Percentiles rank a stretch among this genome's conserved stretches.
Evolutionary conservation across 2,113 vertebrate species (phyloP).

Genomic region (Neopipo cinnamomea): DNA sequence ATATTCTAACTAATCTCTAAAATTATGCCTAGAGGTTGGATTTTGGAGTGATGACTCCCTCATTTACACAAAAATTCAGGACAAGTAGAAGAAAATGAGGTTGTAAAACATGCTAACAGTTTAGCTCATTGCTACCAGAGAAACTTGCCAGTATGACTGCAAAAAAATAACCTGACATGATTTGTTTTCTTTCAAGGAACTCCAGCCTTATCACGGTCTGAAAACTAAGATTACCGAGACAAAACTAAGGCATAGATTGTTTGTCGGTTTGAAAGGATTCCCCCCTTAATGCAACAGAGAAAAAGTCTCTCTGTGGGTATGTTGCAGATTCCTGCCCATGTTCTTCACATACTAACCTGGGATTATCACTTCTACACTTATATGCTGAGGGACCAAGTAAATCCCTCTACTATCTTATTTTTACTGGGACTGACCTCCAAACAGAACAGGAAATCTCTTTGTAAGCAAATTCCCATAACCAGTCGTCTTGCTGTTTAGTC

Average conservation of each 20-base stretch:
- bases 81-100: not conserved
- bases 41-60: not conserved
- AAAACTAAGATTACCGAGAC: not conserved
- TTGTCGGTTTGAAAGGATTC: not conserved
- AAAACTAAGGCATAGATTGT: not conserved
- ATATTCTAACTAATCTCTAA: not conserved
- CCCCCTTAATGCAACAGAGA: fast-evolving
- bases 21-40: not conserved
- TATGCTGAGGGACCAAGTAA: not conserved
- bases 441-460: slow-evolving; percentile 74
- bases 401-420: slow-evolving; percentile 31
- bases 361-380: not conserved
- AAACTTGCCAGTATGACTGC: not conserved
- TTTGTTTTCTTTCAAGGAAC: not conserved
- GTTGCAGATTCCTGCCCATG: not conserved
- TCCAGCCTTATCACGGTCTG: not conserved
- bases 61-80: not conserved
- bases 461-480: slow-evolving; percentile 72
- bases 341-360: not conserved
- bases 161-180: not conserved
- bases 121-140: not conserved
- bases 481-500: slow-evolving; percentile 77
- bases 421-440: slow-evolving; percentile 59
- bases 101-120: not conserved
- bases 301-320: not conserved